A percentile compares a stretch with the other conserved stretches of the same genome.
phyloP scores from a whole-genome alignment of 1,140 invertebrate genomes.

The Polypedilum pembai region DNA sequence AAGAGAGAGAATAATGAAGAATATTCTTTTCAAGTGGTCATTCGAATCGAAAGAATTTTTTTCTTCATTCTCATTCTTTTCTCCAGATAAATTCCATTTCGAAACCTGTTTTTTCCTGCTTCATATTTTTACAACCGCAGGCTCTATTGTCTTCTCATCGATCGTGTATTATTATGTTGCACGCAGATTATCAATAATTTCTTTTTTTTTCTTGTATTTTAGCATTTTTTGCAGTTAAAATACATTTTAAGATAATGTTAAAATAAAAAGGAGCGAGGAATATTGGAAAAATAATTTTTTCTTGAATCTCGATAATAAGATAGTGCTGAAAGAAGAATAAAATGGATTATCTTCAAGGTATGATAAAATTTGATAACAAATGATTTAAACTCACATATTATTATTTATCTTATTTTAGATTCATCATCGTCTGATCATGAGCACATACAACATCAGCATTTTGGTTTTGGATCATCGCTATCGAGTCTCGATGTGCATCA shows the following conservation, averaged over 20 bases:
- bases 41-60: conserved; percentile 16
- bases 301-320: background rate
- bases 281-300: no score
- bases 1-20: background rate
- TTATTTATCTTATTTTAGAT: conserved; percentile 11
- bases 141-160: background rate
- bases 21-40: conserved; percentile 9
- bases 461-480: background rate
- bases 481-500: conserved; percentile 22
- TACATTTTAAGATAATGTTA: conserved; percentile 10
- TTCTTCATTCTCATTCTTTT: background rate
- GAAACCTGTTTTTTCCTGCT: conserved; percentile 24
- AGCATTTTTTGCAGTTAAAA: conserved; percentile 15
- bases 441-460: conserved; percentile 21
- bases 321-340: conserved; percentile 13
- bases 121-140: conserved; percentile 22
- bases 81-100: background rate
- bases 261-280: background rate
- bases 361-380: background rate
- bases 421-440: conserved; percentile 22
- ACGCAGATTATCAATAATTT: conserved; percentile 28
- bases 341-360: conserved; percentile 24
- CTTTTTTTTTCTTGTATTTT: background rate
- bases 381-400: background rate
- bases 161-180: conserved; percentile 28